These are phyloP conservation scores for Rhizomys pruinosus DNA, from an alignment of 2,113 vertebrate genomes.

Conservation along the genomic window DNA sequence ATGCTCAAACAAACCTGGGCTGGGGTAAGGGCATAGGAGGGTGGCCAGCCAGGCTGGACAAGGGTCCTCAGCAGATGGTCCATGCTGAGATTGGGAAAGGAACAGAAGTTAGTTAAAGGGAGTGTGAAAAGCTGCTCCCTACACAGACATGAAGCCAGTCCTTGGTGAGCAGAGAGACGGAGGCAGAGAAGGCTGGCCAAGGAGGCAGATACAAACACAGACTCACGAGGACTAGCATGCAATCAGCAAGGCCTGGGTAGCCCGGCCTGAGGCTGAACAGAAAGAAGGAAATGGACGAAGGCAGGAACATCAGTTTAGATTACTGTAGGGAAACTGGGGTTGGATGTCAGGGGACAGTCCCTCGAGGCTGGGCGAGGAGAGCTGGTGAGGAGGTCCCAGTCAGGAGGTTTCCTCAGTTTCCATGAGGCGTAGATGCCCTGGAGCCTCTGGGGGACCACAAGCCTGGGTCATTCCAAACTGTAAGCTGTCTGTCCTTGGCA, in stretches of 20 bases:
- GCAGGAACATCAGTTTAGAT: not conserved
- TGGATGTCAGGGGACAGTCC: not conserved
- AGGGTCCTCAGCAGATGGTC: not conserved
- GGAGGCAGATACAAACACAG: not conserved
- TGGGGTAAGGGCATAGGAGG: not conserved
- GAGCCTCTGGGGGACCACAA: not conserved
- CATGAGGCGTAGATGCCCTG: too few relatives aligned
- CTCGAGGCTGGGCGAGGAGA: not conserved
- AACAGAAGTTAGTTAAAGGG: not conserved
- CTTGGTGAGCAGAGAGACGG: not conserved
- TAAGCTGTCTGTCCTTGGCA: not conserved
- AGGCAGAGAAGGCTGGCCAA: not conserved
- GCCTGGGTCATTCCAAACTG: not conserved
- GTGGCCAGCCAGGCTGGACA: not conserved
- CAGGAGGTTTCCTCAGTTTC: not conserved
- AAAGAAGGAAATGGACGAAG: not conserved
- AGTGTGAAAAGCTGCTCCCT: not conserved
- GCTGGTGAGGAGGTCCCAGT: too few relatives aligned
- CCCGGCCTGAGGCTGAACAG: not conserved
- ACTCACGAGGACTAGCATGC: not conserved
- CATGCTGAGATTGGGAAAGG: not conserved
- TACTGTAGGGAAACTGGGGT: not conserved
- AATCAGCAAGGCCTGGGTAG: not conserved
- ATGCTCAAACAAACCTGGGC: not conserved
- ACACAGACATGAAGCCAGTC: not conserved